Evolutionary conservation across 1,140 invertebrate species (phyloP), one percentile per base, ranked within the genome.

Genomic region (Drosophila jambulina): DNA sequence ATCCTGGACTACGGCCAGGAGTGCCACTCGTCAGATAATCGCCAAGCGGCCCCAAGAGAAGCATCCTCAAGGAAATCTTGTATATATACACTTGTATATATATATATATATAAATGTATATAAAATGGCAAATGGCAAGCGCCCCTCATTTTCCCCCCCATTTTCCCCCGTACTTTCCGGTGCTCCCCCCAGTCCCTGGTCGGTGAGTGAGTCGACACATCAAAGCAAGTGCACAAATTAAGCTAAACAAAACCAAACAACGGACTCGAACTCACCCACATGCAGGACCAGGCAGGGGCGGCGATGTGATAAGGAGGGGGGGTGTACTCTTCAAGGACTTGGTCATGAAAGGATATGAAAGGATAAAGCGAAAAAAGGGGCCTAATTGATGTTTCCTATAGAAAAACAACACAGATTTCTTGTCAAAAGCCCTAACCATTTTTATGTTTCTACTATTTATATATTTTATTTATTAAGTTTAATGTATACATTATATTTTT

Each of bases 151-250:
- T 61, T 12, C 34, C 45, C 21, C 45, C 46, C 0, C 23, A 40
- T 42, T 42, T 63, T 12, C 34, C 45, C 21, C 45, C 46, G 2
- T n/a, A 40, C 32, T 42, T 63, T 56, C 61, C 49, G 23, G 57
- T 58, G 32, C n/a, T 42, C 57, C 19, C 17, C 42, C 3, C 21
- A 29, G 58, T 29, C 43, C 34, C 19, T 40, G 17, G 32, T 49
- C 43, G 40, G 51, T 69, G 60, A 36, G 61, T 57, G 64, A 83
- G 80, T 83, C 82, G 62, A 85, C 82, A 84, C 82, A 84, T 84
- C 83, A 87, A 88, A 87, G 83, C 85, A 88, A 80, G 77, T 84
- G 84, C 74, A 75, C 83, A 87, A 87, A 87, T 87, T 87, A 88
- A 83, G 83, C 82, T 86, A 82, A 85, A 78, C 80, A 83, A 83